Conservation (phyloP, 2,113 vertebrate genomes). For the Copsychus sechellarum region DNA sequence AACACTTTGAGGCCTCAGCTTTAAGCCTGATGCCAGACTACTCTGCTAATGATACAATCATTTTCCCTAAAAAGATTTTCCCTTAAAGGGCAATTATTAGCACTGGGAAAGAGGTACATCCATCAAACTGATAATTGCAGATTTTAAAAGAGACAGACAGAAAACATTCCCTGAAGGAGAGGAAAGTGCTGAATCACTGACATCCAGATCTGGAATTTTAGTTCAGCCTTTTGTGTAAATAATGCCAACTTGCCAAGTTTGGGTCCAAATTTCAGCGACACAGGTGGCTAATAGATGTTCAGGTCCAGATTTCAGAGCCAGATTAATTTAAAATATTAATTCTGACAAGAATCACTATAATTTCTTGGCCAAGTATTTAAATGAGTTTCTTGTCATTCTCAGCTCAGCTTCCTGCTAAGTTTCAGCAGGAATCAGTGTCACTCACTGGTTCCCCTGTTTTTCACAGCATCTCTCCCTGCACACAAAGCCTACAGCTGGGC, state of each 20-base stretch:
- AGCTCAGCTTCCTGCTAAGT: neutral
- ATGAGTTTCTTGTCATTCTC: neutral
- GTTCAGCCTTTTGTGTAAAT: neutral
- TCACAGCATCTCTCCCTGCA: neutral
- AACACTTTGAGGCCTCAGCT: neutral
- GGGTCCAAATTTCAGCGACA: neutral
- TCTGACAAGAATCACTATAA: neutral
- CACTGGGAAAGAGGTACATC: neutral
- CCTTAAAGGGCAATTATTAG: neutral
- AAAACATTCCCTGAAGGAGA: neutral
- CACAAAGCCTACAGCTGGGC: neutral
- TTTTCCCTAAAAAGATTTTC: neutral
- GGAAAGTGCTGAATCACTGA: neutral
- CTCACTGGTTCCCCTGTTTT: neutral
- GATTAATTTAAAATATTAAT: neutral
- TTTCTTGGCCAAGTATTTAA: neutral
- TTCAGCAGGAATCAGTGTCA: neutral
- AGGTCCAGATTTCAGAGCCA: neutral
- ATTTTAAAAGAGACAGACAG: neutral
- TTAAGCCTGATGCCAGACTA: neutral
- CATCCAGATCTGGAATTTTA: neutral
- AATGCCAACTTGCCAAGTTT: neutral
- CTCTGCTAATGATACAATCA: neutral
- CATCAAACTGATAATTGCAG: neutral
- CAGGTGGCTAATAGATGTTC: neutral